Conservation (phyloP, 2,113 vertebrate genomes). For the Camelus bactrianus region DNA sequence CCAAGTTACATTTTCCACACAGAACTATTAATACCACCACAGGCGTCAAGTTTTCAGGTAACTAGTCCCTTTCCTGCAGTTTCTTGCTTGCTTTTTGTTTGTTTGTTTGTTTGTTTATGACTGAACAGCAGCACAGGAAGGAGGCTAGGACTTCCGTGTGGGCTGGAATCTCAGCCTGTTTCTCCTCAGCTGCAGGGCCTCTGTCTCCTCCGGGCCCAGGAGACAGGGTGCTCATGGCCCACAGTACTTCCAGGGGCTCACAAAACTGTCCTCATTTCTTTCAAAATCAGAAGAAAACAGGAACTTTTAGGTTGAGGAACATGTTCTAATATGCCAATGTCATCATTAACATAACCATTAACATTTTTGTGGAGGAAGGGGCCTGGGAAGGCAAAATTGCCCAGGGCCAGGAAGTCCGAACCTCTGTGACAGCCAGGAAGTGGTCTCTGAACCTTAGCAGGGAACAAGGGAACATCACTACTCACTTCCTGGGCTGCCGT, state of each 20-base stretch:
- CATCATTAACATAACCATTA: neutral
- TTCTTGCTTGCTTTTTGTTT: neutral
- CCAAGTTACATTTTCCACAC: neutral
- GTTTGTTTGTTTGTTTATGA: neutral
- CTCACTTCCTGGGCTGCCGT: neutral
- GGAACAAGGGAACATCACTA: accelerated
- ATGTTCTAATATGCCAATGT: neutral
- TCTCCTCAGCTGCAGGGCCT: neutral
- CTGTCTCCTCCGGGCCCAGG: accelerated
- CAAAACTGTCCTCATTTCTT: slow-evolving; percentile 19
- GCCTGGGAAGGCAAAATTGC: neutral
- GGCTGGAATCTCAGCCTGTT: neutral
- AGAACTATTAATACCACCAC: neutral
- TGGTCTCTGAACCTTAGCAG: neutral
- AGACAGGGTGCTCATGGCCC: neutral
- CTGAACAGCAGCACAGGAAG: neutral
- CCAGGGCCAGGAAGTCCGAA: neutral
- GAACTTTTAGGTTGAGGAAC: neutral
- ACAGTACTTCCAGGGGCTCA: neutral
- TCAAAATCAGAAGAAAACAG: slow-evolving; percentile 16
- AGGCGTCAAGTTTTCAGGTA: neutral
- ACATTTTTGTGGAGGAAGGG: neutral
- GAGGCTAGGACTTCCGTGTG: neutral
- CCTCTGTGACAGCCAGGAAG: neutral
- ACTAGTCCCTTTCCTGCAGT: neutral